Evolutionary conservation across 2,797 vertebrate species (phyloP).

Genomic region (Silurus lanzhouensis): DNA sequence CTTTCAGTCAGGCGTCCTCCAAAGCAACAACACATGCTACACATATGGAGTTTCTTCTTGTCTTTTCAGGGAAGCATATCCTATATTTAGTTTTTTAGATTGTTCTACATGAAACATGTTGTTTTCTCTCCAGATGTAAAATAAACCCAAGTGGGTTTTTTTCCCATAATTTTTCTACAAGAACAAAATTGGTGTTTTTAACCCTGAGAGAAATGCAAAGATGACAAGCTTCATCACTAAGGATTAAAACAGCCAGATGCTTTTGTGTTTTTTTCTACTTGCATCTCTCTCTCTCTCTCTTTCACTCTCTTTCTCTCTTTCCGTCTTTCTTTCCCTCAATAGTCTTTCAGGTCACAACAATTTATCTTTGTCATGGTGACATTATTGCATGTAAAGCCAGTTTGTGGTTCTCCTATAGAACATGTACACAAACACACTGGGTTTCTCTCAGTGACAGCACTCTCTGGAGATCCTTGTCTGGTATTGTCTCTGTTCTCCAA

Average conservation of each 20-base stretch:
- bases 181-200: constrained; percentile 26
- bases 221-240: constrained; percentile 27
- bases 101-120: not conserved
- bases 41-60: not conserved
- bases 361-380: not conserved
- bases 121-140: not conserved
- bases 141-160: constrained; percentile 12
- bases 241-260: constrained; percentile 32
- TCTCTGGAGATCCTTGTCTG: constrained; percentile 35
- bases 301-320: not conserved
- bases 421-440: not conserved
- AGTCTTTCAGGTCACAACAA: not conserved
- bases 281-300: not conserved
- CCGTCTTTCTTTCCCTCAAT: not conserved
- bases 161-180: not conserved
- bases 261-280: not conserved
- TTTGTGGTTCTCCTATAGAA: not conserved
- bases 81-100: not conserved
- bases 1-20: not conserved
- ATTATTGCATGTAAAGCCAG: constrained; percentile 20
- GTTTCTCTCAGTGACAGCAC: constrained; percentile 18
- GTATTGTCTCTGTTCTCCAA: constrained; percentile 40
- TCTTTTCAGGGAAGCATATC: not conserved
- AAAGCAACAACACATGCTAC: not conserved
- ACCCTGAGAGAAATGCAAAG: constrained; percentile 18